Evolutionary conservation across 1,140 invertebrate genomes (phyloP).

Genomic region (Microplitis demolitor): DNA sequence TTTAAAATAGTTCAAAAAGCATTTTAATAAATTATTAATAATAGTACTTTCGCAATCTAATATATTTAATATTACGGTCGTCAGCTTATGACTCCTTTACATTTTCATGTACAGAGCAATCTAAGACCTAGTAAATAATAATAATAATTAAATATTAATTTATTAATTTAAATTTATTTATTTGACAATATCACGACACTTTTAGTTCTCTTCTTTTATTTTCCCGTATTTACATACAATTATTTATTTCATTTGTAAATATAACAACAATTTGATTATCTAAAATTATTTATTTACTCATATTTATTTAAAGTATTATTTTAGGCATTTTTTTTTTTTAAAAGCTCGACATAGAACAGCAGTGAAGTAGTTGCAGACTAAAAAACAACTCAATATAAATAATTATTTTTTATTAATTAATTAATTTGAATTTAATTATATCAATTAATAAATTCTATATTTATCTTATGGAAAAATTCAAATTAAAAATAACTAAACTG

Average conservation of each 20-base stretch:
- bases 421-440: neutral
- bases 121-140: neutral
- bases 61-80: too few relatives aligned
- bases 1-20: neutral
- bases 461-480: too few relatives aligned
- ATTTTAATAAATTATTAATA: neutral
- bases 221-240: slow-evolving; percentile 9
- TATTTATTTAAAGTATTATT: slow-evolving; percentile 6
- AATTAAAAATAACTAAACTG: too few relatives aligned
- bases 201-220: neutral
- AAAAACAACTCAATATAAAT: slow-evolving; percentile 19
- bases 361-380: slow-evolving; percentile 12
- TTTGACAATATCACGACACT: slow-evolving; percentile 13
- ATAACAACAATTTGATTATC: slow-evolving; percentile 26
- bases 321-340: slow-evolving; percentile 29
- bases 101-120: too few relatives aligned
- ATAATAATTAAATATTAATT: slow-evolving; percentile 13
- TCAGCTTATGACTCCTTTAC: too few relatives aligned
- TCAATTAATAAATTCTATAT: too few relatives aligned
- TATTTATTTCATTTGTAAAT: slow-evolving; percentile 16
- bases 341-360: slow-evolving; percentile 30
- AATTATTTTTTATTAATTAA: slow-evolving; percentile 20
- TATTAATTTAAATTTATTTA: neutral
- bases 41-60: slow-evolving; percentile 13
- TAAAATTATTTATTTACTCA: neutral